Conservation (phyloP, 2,888 invertebrate species). For the Morpho deidamia region DNA sequence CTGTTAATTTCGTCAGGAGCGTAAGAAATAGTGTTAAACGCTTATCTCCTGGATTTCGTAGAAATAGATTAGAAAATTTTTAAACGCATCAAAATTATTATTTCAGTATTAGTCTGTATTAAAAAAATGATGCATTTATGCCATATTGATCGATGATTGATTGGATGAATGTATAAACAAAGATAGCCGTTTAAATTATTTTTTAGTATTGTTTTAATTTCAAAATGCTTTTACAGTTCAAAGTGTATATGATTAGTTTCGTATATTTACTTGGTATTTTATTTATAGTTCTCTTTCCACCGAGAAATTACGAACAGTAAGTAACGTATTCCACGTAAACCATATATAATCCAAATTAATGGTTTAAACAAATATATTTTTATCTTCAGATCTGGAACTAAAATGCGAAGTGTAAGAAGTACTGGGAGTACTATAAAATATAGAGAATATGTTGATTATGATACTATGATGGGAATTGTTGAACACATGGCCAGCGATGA, state of each 20-base stretch:
- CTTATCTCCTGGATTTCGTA: no score
- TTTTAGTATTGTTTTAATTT: conserved; percentile 2
- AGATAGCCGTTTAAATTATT: neutral
- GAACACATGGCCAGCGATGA: conserved; percentile 39
- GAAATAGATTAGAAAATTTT: no score
- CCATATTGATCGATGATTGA: no score
- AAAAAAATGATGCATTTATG: no score
- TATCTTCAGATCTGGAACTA: conserved; percentile 55
- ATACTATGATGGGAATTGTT: conserved; percentile 30
- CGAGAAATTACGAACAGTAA: conserved; percentile 56
- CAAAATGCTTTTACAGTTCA: conserved; percentile 60
- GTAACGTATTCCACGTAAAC: neutral
- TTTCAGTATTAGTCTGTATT: no score
- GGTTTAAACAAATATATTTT: neutral
- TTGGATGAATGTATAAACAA: neutral
- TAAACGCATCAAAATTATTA: no score
- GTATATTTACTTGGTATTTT: conserved; percentile 55
- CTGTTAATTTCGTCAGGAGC: no score
- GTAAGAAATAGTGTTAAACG: no score
- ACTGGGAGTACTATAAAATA: conserved; percentile 31
- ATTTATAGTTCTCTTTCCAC: conserved; percentile 61
- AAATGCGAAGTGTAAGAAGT: conserved; percentile 47
- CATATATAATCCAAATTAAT: neutral
- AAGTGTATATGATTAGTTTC: conserved; percentile 53
- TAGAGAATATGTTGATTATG: conserved; percentile 40